Evolutionary conservation across 92 coral and sea anemone species (phyloP).

Genomic region (Meandrina meandrites): DNA sequence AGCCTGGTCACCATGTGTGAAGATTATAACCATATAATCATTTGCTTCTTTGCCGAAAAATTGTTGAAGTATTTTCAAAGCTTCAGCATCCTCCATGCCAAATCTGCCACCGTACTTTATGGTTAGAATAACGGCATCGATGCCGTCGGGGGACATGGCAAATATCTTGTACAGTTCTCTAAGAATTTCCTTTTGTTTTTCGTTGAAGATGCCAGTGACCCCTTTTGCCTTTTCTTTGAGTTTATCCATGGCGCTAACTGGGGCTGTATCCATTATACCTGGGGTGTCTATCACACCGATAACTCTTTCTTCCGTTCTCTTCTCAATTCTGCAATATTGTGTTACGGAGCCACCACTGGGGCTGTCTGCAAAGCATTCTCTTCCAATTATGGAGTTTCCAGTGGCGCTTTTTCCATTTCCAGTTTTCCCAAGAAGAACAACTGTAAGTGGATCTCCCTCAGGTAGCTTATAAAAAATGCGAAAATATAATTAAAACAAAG

Average conservation of each 20-base stretch:
- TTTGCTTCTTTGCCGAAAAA: not conserved
- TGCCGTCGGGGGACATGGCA: constrained; percentile 31
- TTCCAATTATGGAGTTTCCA: constrained; percentile 37
- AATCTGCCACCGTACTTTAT: constrained; percentile 17
- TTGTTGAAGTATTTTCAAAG: not conserved
- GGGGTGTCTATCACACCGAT: constrained; percentile 40
- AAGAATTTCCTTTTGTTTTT: not conserved
- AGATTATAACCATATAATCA: constrained; percentile 1
- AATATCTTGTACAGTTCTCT: constrained; percentile 17
- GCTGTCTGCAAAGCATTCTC: not conserved
- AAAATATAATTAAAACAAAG: not conserved
- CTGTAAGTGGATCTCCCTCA: not conserved
- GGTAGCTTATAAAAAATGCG: not conserved
- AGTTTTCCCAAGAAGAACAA: constrained; percentile 36
- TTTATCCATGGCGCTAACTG: too few species aligned
- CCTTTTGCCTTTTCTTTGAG: too few species aligned
- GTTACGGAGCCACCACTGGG: constrained; percentile 3
- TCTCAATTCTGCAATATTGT: not conserved
- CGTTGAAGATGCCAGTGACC: not conserved
- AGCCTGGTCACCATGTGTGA: constrained; percentile 37
- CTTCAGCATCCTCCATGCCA: constrained; percentile 1
- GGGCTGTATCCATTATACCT: constrained; percentile 36
- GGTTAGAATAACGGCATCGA: constrained; percentile 16
- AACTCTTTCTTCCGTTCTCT: not conserved
- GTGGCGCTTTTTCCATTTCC: constrained; percentile 47